Evolutionary conservation across 1,140 invertebrate genomes (phyloP), one percentile per base, ranked within the genome.

Genomic region (Metaphire vulgaris): DNA sequence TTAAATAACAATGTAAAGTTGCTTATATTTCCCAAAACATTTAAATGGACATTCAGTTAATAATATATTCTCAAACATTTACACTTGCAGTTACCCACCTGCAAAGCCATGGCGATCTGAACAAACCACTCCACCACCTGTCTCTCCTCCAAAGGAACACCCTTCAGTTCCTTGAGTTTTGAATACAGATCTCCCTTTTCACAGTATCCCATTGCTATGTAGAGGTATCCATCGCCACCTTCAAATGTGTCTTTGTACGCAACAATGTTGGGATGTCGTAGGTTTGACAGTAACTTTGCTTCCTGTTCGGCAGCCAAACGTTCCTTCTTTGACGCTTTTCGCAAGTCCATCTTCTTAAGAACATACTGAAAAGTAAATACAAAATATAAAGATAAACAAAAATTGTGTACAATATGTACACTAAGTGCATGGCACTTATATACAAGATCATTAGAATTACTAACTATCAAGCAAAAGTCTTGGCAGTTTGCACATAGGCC

Each of bases 231-330:
- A 56, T 87, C 83, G 34, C 80, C 78, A 16, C 82, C 79, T 56
- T 87, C 83, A 83, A 89, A 89, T 1, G 87, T 88, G 74, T 89
- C 87, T 78, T 88, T 86, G 76, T 89, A 89, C 0, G 86, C 81
- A 29, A 89, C 88, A 78, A 89, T 89, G 79, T 89, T 89, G 41
- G 87, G 87, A 78, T 89, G 88, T 75, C 87, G 87, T 34, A 89
- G 80, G 72, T 86, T 85, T 12, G 85, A 86, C n/a, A 89, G 80
- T 16, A 89, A 80, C 75, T 87, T 84, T 0, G 86, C 88, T 82
- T 89, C 88, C 74, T 85, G 84, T 80, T 86, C 81, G 56, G 88
- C 87, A 33, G 86, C 85, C 74, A 84, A 79, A 72, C 85, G 80
- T 75, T 88, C 88, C 74, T 84, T 80, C 34, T 84, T 82, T 0